Evolutionary conservation across 2,888 invertebrate species (phyloP).

Genomic region (Corythucha ciliata): DNA sequence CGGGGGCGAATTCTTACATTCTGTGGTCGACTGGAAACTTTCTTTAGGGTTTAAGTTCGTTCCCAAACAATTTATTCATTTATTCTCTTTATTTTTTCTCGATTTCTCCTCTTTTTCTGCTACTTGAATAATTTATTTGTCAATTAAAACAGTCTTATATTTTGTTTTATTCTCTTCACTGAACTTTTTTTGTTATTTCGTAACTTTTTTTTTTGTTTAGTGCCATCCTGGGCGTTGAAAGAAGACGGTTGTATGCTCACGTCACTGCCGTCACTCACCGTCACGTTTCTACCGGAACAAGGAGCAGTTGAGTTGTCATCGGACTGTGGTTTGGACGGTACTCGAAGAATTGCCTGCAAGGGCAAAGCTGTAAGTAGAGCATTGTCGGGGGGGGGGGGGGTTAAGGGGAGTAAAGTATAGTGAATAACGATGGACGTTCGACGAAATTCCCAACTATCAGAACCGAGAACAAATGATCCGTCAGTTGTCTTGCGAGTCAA

Average conservation of each 20-base stretch:
- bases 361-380: slow-evolving; percentile 56
- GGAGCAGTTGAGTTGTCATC: slow-evolving; percentile 62
- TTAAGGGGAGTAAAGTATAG: not conserved
- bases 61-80: too few species aligned
- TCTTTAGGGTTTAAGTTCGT: too few species aligned
- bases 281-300: slow-evolving; percentile 65
- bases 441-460: slow-evolving; percentile 41
- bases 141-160: too few species aligned
- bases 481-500: slow-evolving; percentile 48
- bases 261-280: slow-evolving; percentile 61
- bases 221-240: slow-evolving; percentile 63
- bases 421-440: too few species aligned
- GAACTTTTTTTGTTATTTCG: not conserved
- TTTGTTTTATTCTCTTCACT: too few species aligned
- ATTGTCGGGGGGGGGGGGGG: not conserved
- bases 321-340: slow-evolving; percentile 65
- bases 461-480: slow-evolving; percentile 53
- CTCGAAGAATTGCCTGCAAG: slow-evolving; percentile 61
- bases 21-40: too few species aligned
- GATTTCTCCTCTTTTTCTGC: too few species aligned
- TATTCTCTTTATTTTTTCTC: too few species aligned
- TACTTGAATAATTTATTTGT: too few species aligned
- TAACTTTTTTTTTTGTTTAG: slow-evolving; percentile 42
- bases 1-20: too few species aligned
- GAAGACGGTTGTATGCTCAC: slow-evolving; percentile 58